Evolutionary conservation across 2,888 invertebrate genomes (phyloP), one percentile per base, ranked within the genome.

Genomic region (Oasisia sp.): DNA sequence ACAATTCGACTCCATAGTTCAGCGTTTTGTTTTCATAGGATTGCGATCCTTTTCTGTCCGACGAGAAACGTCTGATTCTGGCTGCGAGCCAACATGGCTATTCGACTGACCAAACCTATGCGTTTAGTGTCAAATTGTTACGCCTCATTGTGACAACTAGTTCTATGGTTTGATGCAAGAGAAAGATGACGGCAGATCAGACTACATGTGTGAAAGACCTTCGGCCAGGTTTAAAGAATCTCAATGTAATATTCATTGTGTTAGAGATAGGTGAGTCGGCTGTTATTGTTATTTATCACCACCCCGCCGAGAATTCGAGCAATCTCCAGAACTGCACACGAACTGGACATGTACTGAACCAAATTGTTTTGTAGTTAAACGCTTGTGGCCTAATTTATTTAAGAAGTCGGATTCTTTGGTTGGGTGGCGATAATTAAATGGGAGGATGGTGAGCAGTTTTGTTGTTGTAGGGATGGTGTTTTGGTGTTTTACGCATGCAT

Each of bases 221-320:
- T 95, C 98, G 98, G 95, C 98, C 98, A 19, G 98, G 98, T 44
- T 97, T 98, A 97, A 99, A 99, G 97, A 99, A 98, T 96, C 97
- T 99, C 93, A 98, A 98, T 96, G 98, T 98, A 45, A 97, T 98
- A 95, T 99, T 99, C 96, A 99, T 99, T 95, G 98, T 99, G 93
- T 97, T 99, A 94, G 99, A 99, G 96, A 98, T 99, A 95, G 98
- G 99, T 95, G 97, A 97, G 96, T 95, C 50, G 50, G 74, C 74
- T 74, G 74, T 74, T 74, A 19, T 74, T 27, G 74, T 74, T 74
- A 74, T 7, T 74, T n/a, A 74, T 74, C 74, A 19, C 74, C 74
- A 74, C 74, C 74, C 74, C 74, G 27, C 74, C 74, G n/a, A 27
- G 74, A 74, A 74, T 74, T 74, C 14, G n/a, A 27, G 2, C 27